These are phyloP conservation scores for Glaucopsyche alexis DNA, from an alignment of 2,888 invertebrate genomes.

Conservation along the genomic window DNA sequence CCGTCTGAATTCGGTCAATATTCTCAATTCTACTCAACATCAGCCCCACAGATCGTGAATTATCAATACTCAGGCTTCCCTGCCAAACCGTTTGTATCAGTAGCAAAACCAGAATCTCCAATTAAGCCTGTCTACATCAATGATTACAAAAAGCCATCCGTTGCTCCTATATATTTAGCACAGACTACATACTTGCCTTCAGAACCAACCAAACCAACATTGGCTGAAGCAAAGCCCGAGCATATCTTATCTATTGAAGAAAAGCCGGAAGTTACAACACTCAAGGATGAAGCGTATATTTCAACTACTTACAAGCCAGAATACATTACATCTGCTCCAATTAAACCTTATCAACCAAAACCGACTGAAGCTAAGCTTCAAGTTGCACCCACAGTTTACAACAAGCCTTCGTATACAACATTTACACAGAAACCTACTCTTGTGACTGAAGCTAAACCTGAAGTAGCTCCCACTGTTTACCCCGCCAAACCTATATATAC, in stretches of 20 bases:
- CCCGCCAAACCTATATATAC: background rate
- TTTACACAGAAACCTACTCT: conserved; percentile 1
- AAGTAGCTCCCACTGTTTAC: background rate
- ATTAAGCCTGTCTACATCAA: conserved; percentile 12
- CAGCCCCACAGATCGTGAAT: background rate
- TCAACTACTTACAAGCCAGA: conserved; percentile 3
- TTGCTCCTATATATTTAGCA: conserved; percentile 7
- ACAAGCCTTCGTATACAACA: background rate
- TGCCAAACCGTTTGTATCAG: background rate
- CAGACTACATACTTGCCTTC: conserved; percentile 17
- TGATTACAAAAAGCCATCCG: background rate
- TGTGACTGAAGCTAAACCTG: conserved; percentile 1
- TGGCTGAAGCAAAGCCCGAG: background rate
- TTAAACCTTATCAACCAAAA: background rate
- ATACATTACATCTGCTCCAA: conserved; percentile 15
- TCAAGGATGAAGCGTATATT: background rate
- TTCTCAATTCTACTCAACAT: conserved; percentile 15
- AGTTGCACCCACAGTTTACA: background rate
- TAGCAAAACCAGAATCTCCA: background rate
- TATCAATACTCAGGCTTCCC: background rate
- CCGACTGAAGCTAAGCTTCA: background rate
- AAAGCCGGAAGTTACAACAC: conserved; percentile 1
- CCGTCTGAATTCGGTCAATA: background rate
- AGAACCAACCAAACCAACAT: conserved; percentile 17
- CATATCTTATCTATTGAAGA: background rate